These are phyloP conservation scores for Alectura lathami DNA, from an alignment of 2,113 vertebrate species.

Conservation along the genomic window DNA sequence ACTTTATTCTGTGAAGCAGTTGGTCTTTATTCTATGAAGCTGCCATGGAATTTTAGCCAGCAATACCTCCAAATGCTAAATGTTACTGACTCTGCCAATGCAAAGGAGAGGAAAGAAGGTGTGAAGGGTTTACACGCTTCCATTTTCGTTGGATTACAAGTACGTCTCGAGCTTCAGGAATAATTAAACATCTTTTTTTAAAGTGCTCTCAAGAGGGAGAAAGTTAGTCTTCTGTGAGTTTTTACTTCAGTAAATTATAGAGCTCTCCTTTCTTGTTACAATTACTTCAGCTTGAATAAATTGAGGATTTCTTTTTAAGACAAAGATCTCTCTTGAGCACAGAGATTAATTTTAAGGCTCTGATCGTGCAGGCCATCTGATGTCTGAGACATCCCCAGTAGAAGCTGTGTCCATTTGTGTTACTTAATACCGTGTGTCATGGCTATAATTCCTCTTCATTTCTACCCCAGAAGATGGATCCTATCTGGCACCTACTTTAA, in stretches of 20 bases:
- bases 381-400: background rate
- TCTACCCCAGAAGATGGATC: background rate
- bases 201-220: background rate
- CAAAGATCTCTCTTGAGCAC: background rate
- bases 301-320: background rate
- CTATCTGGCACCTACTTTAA: background rate
- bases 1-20: background rate
- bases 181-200: background rate
- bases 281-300: background rate
- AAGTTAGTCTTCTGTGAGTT: constrained; percentile 4
- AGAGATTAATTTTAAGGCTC: background rate
- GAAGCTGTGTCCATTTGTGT: background rate
- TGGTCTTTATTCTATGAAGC: background rate
- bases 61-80: background rate
- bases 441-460: background rate
- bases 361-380: background rate
- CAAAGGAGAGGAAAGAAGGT: background rate
- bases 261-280: background rate
- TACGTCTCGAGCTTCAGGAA: background rate
- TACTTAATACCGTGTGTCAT: background rate
- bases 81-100: background rate
- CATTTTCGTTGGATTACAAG: background rate
- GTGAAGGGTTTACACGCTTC: background rate
- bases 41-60: background rate
- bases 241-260: background rate